Conservation (phyloP, 2,113 vertebrate genomes). For the Bungarus multicinctus region DNA sequence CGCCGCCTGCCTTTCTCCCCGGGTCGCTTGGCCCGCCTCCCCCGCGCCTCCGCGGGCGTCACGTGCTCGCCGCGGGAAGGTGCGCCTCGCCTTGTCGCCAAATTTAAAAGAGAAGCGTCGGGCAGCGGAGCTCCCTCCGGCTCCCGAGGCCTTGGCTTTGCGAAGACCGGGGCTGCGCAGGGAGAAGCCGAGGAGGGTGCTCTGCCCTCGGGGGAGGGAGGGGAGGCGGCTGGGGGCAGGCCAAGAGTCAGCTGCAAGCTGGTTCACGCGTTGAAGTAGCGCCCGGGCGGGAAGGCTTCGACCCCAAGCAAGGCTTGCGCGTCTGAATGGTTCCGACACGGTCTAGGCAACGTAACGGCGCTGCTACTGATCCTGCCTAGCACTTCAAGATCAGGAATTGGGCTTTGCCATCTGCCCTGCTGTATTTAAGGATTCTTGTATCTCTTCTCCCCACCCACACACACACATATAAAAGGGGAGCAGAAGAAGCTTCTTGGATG, state of each 20-base stretch:
- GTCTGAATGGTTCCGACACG: background rate
- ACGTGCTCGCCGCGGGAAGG: conserved; percentile 39
- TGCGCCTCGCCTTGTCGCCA: conserved; percentile 44
- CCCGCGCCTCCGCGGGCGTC: conserved; percentile 21
- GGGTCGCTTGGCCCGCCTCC: conserved; percentile 13
- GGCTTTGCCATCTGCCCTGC: background rate
- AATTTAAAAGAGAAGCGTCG: conserved; percentile 31
- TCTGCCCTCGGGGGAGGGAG: fast-evolving
- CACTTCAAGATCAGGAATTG: background rate
- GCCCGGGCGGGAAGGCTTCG: background rate
- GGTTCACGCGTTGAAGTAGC: background rate
- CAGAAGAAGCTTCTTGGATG: no score
- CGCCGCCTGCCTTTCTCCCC: background rate
- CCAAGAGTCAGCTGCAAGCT: background rate
- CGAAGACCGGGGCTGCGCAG: background rate
- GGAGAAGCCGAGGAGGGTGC: background rate
- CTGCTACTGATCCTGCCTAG: background rate
- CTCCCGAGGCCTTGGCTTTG: background rate
- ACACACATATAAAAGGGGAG: no score
- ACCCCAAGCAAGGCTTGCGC: background rate
- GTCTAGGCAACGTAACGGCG: background rate
- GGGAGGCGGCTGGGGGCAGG: background rate
- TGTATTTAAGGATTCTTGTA: background rate
- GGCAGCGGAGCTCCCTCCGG: background rate
- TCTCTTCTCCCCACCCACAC: no score